A percentile compares a stretch with the other conserved stretches of the same genome.
phyloP scores from a whole-genome alignment of 1,140 invertebrate species.

The Trachymyrmex cornetzi region DNA sequence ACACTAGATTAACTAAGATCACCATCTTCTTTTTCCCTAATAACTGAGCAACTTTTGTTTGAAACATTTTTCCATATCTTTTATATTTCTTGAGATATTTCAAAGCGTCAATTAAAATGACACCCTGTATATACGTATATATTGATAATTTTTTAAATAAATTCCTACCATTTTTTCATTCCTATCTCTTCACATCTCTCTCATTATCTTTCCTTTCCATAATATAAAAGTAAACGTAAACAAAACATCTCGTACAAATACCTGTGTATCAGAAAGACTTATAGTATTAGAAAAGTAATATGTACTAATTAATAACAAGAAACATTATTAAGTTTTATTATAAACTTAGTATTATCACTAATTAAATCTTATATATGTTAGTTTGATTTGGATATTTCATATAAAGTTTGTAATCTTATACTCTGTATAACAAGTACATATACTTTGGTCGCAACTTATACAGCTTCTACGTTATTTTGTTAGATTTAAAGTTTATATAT shows the following conservation, averaged over 20 bases:
- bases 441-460: slow-evolving; percentile 62
- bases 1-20: too few species aligned
- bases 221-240: background rate
- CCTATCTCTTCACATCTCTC: background rate
- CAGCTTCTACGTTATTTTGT: slow-evolving; percentile 24
- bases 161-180: background rate
- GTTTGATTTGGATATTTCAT: slow-evolving; percentile 33
- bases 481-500: slow-evolving; percentile 47
- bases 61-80: too few species aligned
- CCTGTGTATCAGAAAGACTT: background rate
- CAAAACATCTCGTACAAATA: background rate
- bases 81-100: too few species aligned
- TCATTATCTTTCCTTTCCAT: background rate
- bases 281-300: slow-evolving; percentile 11
- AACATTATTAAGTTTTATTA: slow-evolving; percentile 56
- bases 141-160: background rate
- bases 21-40: too few species aligned
- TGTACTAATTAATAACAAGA: slow-evolving; percentile 41
- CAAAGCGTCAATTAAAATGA: too few species aligned
- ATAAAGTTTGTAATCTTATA: slow-evolving; percentile 43
- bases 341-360: slow-evolving; percentile 42
- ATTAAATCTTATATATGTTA: slow-evolving; percentile 51
- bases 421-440: slow-evolving; percentile 36
- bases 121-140: too few species aligned
- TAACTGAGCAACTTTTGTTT: too few species aligned